Percentiles rank a stretch among this genome's conserved stretches.
Conservation (phyloP, 2,113 vertebrate species). For the Haemorhous mexicanus region DNA sequence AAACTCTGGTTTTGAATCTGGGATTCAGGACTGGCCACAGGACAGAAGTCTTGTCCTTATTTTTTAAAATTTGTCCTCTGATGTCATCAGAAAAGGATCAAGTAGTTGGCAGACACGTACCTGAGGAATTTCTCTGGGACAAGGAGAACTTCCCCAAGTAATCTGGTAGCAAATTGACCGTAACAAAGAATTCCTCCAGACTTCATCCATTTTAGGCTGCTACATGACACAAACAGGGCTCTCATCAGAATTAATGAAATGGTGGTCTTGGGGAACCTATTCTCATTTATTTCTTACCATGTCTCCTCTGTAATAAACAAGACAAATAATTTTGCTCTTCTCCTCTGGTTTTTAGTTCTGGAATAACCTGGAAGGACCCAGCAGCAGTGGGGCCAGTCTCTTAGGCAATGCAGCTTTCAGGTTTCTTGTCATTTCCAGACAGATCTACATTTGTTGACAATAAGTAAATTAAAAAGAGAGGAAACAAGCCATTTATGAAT, state of each 20-base stretch:
- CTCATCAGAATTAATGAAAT: neutral
- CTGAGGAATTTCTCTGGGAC: neutral
- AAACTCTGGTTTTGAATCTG: neutral
- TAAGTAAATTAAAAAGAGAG: neutral
- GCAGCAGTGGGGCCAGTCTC: neutral
- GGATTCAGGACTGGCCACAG: neutral
- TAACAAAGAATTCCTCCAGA: neutral
- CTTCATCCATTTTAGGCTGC: neutral
- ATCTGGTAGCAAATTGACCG: neutral
- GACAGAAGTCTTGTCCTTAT: neutral
- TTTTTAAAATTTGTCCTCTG: neutral
- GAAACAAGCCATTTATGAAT: neutral
- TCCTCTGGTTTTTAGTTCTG: neutral
- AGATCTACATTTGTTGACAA: slow-evolving; percentile 13
- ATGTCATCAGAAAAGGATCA: neutral
- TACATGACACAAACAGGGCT: neutral
- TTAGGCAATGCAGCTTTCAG: neutral
- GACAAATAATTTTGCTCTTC: neutral
- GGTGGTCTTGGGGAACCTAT: neutral
- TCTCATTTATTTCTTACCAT: neutral
- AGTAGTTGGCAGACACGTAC: neutral
- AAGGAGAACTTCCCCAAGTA: neutral
- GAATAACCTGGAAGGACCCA: neutral
- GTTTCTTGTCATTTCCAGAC: neutral
- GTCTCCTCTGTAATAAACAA: neutral